These are phyloP conservation scores for Oceanites oceanicus DNA, from an alignment of 2,113 vertebrate genomes.

Conservation along the genomic window DNA sequence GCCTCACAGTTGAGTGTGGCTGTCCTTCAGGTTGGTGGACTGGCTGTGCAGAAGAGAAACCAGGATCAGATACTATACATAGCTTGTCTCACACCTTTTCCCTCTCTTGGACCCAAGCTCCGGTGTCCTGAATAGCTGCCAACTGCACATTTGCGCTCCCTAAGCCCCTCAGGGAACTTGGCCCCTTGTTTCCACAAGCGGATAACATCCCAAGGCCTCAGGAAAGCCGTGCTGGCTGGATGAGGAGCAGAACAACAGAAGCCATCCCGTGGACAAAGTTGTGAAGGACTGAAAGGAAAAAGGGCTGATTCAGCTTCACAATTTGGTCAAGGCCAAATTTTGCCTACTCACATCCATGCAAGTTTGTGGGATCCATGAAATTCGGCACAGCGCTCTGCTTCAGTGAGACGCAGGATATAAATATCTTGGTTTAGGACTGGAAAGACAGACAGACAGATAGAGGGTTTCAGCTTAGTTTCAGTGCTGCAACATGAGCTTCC, in stretches of 20 bases:
- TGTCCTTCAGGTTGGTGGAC: background rate
- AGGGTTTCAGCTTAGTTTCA: background rate
- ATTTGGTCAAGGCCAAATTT: background rate
- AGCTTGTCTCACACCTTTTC: background rate
- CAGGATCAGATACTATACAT: background rate
- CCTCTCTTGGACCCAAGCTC: background rate
- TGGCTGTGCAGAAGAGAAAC: background rate
- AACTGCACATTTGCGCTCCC: background rate
- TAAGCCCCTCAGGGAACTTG: background rate
- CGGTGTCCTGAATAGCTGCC: background rate
- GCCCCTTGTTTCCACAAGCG: background rate
- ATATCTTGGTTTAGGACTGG: background rate
- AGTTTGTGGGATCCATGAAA: conserved; percentile 1
- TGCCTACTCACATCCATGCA: background rate
- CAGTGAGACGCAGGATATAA: background rate
- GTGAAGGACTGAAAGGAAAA: background rate
- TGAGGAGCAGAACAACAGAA: background rate
- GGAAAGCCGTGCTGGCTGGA: background rate
- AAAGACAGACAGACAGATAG: conserved; percentile 8
- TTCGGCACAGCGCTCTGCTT: background rate
- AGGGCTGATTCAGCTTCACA: conserved; percentile 21
- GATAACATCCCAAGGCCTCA: background rate
- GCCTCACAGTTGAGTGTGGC: background rate
- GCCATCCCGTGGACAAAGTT: background rate
- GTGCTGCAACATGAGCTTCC: conserved; percentile 23